Evolutionary conservation across 1,140 invertebrate species (phyloP).

Genomic region (Drosophila obscura): DNA sequence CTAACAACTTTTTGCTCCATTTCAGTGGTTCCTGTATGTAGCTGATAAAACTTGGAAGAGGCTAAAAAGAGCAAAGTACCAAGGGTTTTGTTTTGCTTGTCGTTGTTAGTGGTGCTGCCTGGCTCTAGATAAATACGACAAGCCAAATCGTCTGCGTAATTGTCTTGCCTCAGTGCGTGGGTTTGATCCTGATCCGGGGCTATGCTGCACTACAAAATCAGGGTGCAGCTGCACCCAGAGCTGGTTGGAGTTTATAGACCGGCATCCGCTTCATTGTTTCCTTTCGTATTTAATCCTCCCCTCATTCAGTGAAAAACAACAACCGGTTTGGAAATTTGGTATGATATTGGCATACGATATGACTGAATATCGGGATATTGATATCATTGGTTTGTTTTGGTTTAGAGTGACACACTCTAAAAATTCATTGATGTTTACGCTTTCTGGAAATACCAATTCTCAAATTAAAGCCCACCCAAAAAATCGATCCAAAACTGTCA

Average conservation of each 20-base stretch:
- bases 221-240: slow-evolving; percentile 59
- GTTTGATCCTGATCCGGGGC: slow-evolving; percentile 46
- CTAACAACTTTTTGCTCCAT: slow-evolving; percentile 77
- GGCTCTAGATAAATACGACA: slow-evolving; percentile 50
- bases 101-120: slow-evolving; percentile 10
- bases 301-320: slow-evolving; percentile 14
- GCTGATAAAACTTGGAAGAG: slow-evolving; percentile 80
- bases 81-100: slow-evolving; percentile 29
- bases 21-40: slow-evolving; percentile 80
- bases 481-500: slow-evolving; percentile 9
- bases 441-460: too few species aligned
- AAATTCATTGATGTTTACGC: too few species aligned
- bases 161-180: slow-evolving; percentile 67
- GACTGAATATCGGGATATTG: too few species aligned
- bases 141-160: slow-evolving; percentile 82
- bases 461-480: not conserved
- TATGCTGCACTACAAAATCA: slow-evolving; percentile 46
- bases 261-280: slow-evolving; percentile 20
- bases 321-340: slow-evolving; percentile 28
- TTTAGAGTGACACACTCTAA: too few species aligned
- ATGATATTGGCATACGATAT: too few species aligned
- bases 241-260: not conserved
- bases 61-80: slow-evolving; percentile 32
- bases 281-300: slow-evolving; percentile 5
- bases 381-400: not conserved